Conservation (phyloP, 2,113 vertebrate genomes). For the Eupsittula cactorum region DNA sequence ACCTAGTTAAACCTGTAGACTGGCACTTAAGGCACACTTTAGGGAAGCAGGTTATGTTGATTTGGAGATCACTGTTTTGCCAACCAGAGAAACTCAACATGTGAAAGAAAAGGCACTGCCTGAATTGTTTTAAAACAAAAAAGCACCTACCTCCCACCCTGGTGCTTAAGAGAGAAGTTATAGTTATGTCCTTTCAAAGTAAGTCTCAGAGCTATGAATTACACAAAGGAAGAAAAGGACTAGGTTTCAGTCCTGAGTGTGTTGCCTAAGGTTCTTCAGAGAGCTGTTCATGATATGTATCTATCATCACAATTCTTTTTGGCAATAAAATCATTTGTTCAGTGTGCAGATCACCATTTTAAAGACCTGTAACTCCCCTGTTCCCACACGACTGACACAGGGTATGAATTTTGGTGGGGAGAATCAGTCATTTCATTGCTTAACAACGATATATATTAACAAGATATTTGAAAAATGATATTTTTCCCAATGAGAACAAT, state of each 20-base stretch:
- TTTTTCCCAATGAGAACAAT: background rate
- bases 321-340: background rate
- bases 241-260: background rate
- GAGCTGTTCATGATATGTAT: background rate
- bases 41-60: background rate
- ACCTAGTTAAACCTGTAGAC: background rate
- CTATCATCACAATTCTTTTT: background rate
- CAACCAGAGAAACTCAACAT: background rate
- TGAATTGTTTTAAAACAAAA: background rate
- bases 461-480: background rate
- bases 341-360: background rate
- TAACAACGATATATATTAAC: background rate
- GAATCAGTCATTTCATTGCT: background rate
- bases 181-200: background rate
- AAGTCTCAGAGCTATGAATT: background rate
- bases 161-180: background rate
- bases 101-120: background rate
- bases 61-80: background rate
- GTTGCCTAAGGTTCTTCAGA: background rate
- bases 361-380: background rate
- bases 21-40: background rate
- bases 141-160: fast-evolving
- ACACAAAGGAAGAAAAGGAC: background rate
- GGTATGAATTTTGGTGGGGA: background rate
- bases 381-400: background rate